A percentile compares a stretch with the other conserved stretches of the same genome.
Evolutionary conservation across 2,888 invertebrate genomes (phyloP).

Genomic region (Drosophila formosana): DNA sequence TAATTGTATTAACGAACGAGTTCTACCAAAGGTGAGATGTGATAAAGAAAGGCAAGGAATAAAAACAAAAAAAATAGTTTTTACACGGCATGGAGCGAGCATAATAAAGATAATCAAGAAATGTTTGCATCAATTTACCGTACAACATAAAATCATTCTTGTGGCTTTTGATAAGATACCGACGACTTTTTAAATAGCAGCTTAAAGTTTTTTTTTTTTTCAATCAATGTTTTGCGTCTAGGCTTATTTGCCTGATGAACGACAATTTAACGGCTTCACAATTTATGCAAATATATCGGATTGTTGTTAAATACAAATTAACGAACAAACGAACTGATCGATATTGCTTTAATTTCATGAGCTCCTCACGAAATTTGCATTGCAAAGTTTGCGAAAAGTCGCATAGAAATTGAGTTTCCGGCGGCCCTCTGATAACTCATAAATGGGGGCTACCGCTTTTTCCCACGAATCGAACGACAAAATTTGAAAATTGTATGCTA

Average conservation of each 20-base stretch:
- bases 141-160: background rate
- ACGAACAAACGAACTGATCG: slow-evolving; percentile 37
- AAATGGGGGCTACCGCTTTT: slow-evolving; percentile 45
- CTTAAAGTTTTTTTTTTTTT: background rate
- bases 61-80: background rate
- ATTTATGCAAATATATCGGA: slow-evolving; percentile 10
- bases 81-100: background rate
- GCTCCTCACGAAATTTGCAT: slow-evolving; percentile 51
- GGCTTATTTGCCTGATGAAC: slow-evolving; percentile 54
- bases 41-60: background rate
- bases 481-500: slow-evolving; percentile 69
- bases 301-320: slow-evolving; percentile 29
- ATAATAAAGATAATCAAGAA: background rate
- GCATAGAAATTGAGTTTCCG: slow-evolving; percentile 52
- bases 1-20: background rate
- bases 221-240: slow-evolving; percentile 7
- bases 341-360: slow-evolving; percentile 30
- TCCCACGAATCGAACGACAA: slow-evolving; percentile 71
- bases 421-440: slow-evolving; percentile 51
- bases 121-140: background rate
- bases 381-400: slow-evolving; percentile 47
- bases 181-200: slow-evolving; percentile 15
- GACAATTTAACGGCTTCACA: slow-evolving; percentile 29
- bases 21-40: slow-evolving; percentile 20
- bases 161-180: slow-evolving; percentile 29